Conservation (phyloP, 2,797 vertebrate genomes). For the Chelidonichthys spinosus region DNA sequence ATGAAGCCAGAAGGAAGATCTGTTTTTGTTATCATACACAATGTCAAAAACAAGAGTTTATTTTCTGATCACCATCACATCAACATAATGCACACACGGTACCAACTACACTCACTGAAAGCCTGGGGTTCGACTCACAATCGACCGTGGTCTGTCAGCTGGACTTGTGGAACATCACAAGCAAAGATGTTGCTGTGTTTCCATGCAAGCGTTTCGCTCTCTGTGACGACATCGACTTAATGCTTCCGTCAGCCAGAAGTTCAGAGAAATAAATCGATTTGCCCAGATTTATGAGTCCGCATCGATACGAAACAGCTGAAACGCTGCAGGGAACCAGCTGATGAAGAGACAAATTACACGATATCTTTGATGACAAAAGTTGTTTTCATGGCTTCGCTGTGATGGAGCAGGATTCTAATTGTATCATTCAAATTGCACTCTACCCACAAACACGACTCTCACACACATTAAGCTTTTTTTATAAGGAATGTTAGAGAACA, state of each 20-base stretch:
- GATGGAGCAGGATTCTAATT: neutral
- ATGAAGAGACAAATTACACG: neutral
- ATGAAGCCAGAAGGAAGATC: conserved; percentile 72
- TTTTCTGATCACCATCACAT: conserved; percentile 78
- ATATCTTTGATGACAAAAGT: neutral
- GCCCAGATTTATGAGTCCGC: conserved; percentile 5
- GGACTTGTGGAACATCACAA: conserved; percentile 45
- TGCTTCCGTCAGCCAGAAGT: neutral
- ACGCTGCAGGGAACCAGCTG: neutral
- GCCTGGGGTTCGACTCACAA: conserved; percentile 53
- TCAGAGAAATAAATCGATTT: neutral
- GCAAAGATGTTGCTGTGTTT: neutral
- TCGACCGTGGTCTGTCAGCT: conserved; percentile 50
- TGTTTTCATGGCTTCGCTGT: conserved; percentile 16
- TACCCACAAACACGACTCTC: conserved; percentile 12
- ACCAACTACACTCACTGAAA: conserved; percentile 75
- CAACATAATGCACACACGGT: conserved; percentile 76
- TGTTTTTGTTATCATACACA: conserved; percentile 71
- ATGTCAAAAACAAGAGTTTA: conserved; percentile 73
- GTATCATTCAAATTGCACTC: conserved; percentile 13
- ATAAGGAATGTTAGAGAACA: conserved; percentile 71
- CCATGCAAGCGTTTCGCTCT: neutral
- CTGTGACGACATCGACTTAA: neutral
- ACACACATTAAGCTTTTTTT: conserved; percentile 28
- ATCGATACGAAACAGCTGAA: conserved; percentile 2